Evolutionary conservation across 2,888 invertebrate species (phyloP), one percentile per base, ranked within the genome.

Genomic region (Notocelia uddmanniana): DNA sequence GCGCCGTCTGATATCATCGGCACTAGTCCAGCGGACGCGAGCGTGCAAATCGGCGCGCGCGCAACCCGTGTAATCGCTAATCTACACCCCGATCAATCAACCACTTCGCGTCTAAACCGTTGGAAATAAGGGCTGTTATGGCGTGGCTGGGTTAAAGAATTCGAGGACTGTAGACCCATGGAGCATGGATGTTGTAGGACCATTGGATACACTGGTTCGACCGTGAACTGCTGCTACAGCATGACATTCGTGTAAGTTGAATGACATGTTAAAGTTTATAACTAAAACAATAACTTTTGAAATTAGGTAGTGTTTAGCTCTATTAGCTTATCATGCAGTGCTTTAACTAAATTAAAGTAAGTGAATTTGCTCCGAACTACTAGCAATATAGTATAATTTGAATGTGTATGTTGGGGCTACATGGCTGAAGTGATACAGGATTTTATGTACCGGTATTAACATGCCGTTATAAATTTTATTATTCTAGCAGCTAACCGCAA

Each of bases 21-120:
- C 26, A 11, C 26, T 34, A 31, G 62, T 60, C 54, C 68, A 62
- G n/a, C 58, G 73, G 69, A 54, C 57, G 63, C 69, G 52, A 58
- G 62, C 62, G 69, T 69, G 68, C 63, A 68, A 72, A 72, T 72
- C 72, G 72, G 62, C 77, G 77, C 80, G 77, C 77, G 81, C 80
- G 81, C 77, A 59, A 74, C 74, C 76, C 80, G 75, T 82, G 80
- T 84, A 83, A 84, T 83, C 80, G 76, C 71, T 83, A 83, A 83
- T 82, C 75, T 77, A 54, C 59, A 74, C 74, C 69, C 63, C 74
- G 69, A 68, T 48, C 70, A 74, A 72, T 57, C 59, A 26, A 58
- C 54, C 21, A 10, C 34, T 23, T 45, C 31, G 23, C 8, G 34
- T 66, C 59, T 62, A 62, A 6, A 21, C 37, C 62, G 8, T 23